Evolutionary conservation across 1,140 invertebrate species (phyloP).

Genomic region (Diploscapter pachys): DNA sequence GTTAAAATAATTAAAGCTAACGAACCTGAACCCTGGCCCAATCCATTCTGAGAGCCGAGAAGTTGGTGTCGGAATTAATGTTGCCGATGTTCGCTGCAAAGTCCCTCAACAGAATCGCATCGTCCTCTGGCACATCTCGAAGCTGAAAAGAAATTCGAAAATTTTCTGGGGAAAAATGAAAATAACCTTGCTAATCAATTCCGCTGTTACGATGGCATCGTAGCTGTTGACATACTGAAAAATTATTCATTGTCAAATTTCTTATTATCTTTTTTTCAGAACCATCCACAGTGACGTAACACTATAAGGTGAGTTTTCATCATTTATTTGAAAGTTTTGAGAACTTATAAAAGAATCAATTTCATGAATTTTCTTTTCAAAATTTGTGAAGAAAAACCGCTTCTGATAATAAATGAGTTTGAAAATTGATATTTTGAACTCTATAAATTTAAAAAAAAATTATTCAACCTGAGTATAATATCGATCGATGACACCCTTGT

Average conservation of each 20-base stretch:
- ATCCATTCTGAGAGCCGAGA: conserved; percentile 86
- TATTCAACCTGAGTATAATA: conserved; percentile 78
- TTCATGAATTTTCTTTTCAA: too few relatives aligned
- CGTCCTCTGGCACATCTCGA: conserved; percentile 22
- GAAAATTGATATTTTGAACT: neutral
- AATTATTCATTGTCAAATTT: neutral
- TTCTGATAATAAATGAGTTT: neutral
- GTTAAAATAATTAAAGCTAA: conserved; percentile 4
- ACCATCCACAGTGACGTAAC: too few relatives aligned
- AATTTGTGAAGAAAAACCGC: neutral
- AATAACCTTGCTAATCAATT: conserved; percentile 70
- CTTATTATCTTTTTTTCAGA: neutral
- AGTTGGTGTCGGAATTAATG: conserved; percentile 38
- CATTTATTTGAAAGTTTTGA: neutral
- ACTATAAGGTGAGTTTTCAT: neutral
- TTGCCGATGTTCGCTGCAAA: conserved; percentile 17
- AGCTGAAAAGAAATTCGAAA: too few relatives aligned
- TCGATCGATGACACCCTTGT: conserved; percentile 91
- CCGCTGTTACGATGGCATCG: conserved; percentile 85
- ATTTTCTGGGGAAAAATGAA: too few relatives aligned
- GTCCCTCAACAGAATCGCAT: conserved; percentile 32
- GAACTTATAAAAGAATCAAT: neutral
- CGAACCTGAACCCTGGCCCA: conserved; percentile 86
- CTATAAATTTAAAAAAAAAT: neutral
- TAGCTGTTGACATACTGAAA: conserved; percentile 70